phyloP scores from a whole-genome alignment of 1,140 invertebrate genomes.

The Bombus impatiens region DNA sequence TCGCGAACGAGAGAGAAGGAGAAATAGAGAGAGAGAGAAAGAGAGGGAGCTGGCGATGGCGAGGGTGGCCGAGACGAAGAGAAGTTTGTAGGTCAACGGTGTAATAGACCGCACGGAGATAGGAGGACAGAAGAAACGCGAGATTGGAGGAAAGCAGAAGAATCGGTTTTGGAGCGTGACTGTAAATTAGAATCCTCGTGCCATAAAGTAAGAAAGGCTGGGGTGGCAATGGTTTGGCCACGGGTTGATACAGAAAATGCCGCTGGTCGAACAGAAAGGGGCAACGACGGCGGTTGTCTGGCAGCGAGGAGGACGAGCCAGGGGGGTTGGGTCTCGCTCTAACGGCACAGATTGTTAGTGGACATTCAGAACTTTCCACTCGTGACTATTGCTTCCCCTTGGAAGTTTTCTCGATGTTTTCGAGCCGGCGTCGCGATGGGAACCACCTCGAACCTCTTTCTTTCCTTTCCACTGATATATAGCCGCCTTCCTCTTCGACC shows the following conservation, averaged over 20 bases:
- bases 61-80: background rate
- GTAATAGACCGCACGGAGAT: conserved; percentile 32
- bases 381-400: conserved; percentile 71
- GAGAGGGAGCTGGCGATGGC: conserved; percentile 1
- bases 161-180: conserved; percentile 36
- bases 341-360: conserved; percentile 73
- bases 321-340: background rate
- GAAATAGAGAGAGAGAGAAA: background rate
- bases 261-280: background rate
- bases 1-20: background rate
- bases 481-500: conserved; percentile 5
- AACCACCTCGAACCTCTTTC: conserved; percentile 7
- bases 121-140: conserved; percentile 17
- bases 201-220: conserved; percentile 31
- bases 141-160: background rate
- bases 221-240: conserved; percentile 29
- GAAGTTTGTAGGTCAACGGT: conserved; percentile 43
- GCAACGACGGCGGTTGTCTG: background rate
- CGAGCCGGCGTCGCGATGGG: conserved; percentile 30
- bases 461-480: background rate
- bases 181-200: conserved; percentile 64
- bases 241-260: conserved; percentile 35
- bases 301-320: background rate
- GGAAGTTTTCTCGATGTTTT: conserved; percentile 70
- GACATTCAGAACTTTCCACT: conserved; percentile 76